A percentile compares a stretch with the other conserved stretches of the same genome.
These are phyloP conservation scores for Oncorhynchus clarkii DNA, from an alignment of 2,113 vertebrate species.

Conservation along the genomic window DNA sequence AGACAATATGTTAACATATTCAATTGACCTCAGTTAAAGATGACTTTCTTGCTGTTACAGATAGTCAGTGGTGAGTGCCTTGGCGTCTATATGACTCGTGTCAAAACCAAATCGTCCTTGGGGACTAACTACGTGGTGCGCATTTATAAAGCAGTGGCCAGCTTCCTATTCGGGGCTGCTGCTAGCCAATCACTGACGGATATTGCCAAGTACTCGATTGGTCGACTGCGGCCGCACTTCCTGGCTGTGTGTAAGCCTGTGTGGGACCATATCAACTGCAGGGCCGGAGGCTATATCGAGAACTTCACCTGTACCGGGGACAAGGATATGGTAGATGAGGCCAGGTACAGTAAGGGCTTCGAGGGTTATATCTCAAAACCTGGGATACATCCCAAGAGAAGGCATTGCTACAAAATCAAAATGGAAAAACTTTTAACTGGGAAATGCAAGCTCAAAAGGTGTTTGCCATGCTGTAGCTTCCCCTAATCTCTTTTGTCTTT, in stretches of 20 bases:
- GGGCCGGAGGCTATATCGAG: slow-evolving; percentile 81
- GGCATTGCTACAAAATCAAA: no score
- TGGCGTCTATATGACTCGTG: slow-evolving; percentile 78
- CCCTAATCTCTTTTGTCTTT: neutral
- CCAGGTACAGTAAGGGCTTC: slow-evolving; percentile 74
- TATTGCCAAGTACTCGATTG: slow-evolving; percentile 93
- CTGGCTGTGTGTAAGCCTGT: slow-evolving; percentile 83
- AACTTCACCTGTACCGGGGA: slow-evolving; percentile 86
- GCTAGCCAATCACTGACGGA: slow-evolving; percentile 93
- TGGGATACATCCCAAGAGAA: no score
- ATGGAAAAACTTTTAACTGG: no score
- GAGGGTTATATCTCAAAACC: no score
- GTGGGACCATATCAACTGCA: slow-evolving; percentile 87
- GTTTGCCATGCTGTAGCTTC: no score
- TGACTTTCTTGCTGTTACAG: no score
- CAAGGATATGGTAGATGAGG: slow-evolving; percentile 76
- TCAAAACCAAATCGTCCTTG: slow-evolving; percentile 79
- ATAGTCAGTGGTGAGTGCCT: slow-evolving; percentile 74
- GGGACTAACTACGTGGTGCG: slow-evolving; percentile 81
- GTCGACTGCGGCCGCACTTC: slow-evolving; percentile 91
- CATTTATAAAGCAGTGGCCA: slow-evolving; percentile 89
- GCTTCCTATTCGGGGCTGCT: slow-evolving; percentile 88
- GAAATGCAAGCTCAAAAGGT: no score
- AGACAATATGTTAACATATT: neutral
- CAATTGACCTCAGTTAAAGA: slow-evolving; percentile 37